Evolutionary conservation across 2,797 vertebrate genomes (phyloP).

Genomic region (Xenops minutus): DNA sequence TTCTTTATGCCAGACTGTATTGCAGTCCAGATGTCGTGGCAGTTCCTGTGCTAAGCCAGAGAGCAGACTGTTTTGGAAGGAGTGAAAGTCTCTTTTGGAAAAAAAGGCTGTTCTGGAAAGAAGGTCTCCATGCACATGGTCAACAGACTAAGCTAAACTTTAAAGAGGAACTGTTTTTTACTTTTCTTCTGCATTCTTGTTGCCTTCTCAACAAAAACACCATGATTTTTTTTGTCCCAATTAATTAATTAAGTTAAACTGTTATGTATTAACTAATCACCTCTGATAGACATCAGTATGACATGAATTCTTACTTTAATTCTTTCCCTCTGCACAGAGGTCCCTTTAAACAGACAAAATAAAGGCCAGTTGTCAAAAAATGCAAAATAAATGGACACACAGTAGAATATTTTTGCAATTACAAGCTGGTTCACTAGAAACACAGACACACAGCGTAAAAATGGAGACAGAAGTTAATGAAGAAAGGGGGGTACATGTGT

Average conservation of each 20-base stretch:
- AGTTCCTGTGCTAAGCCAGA: neutral
- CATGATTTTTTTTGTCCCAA: neutral
- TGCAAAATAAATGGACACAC: slow-evolving; percentile 45
- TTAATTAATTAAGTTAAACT: neutral
- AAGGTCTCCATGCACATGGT: neutral
- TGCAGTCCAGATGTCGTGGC: neutral
- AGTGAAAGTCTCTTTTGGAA: neutral
- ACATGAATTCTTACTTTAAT: neutral
- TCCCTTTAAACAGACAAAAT: slow-evolving; percentile 38
- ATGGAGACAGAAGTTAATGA: slow-evolving; percentile 71
- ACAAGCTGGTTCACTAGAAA: slow-evolving; percentile 70
- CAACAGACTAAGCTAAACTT: neutral
- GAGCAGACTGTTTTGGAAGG: neutral
- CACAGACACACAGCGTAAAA: slow-evolving; percentile 69
- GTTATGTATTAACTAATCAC: neutral
- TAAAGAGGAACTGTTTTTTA: neutral
- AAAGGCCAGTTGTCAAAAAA: slow-evolving; percentile 53
- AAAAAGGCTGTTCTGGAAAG: neutral
- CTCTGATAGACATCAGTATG: neutral
- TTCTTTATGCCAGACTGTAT: neutral
- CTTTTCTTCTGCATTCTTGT: neutral
- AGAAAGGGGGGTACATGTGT: slow-evolving; percentile 50
- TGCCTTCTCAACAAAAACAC: neutral
- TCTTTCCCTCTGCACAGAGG: neutral
- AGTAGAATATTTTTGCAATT: slow-evolving; percentile 59